Percentiles rank a stretch among this genome's conserved stretches.
These are phyloP conservation scores for Cryptomyrus ogoouensis DNA, from an alignment of 2,113 vertebrate species.

Conservation along the genomic window DNA sequence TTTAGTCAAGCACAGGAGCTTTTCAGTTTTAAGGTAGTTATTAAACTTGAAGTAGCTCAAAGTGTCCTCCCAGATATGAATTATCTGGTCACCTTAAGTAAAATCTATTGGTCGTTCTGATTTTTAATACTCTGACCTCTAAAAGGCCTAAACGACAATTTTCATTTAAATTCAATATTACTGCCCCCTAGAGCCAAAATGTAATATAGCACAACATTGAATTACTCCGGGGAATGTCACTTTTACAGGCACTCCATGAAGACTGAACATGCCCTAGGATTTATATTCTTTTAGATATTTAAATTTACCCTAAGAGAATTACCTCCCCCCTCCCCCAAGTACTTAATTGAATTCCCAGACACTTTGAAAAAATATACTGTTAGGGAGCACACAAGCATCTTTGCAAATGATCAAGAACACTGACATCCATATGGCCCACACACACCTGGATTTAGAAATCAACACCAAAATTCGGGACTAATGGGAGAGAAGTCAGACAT, in stretches of 20 bases:
- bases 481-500: background rate
- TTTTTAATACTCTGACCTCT: background rate
- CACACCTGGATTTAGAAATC: background rate
- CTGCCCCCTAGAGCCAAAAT: slow-evolving; percentile 4
- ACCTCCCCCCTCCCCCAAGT: background rate
- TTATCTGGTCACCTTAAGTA: background rate
- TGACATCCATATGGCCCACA: background rate
- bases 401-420: background rate
- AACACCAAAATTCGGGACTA: background rate
- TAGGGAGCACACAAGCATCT: background rate
- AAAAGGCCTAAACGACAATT: background rate
- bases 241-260: background rate
- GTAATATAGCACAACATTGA: background rate
- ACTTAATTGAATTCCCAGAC: background rate
- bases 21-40: background rate
- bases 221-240: background rate
- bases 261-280: background rate
- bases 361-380: background rate
- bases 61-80: background rate
- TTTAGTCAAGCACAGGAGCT: background rate
- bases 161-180: background rate
- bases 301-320: background rate
- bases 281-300: background rate
- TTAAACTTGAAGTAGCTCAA: background rate
- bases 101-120: background rate